Evolutionary conservation across 1,140 invertebrate genomes (phyloP).

Genomic region (Amphibalanus amphitrite): DNA sequence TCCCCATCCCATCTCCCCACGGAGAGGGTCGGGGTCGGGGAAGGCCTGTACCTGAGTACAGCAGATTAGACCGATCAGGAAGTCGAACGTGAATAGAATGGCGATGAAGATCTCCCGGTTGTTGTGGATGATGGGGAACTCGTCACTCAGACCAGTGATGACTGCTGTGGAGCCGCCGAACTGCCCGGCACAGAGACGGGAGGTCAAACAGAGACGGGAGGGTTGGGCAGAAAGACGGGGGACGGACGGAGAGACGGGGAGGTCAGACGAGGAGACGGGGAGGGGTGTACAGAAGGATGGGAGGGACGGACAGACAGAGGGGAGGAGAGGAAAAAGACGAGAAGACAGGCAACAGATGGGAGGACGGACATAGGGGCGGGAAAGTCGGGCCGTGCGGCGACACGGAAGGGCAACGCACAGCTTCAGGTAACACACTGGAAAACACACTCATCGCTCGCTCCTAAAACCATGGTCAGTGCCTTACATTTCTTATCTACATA

Average conservation of each 20-base stretch:
- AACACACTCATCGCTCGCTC: no score
- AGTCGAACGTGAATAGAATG: conserved; percentile 67
- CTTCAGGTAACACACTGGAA: no score
- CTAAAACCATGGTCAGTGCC: no score
- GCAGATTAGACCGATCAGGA: conserved; percentile 77
- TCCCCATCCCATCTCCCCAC: background rate
- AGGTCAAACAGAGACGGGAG: no score
- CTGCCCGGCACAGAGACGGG: conserved; percentile 36
- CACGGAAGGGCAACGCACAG: no score
- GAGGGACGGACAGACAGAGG: background rate
- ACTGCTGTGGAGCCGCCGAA: conserved; percentile 98
- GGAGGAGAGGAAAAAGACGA: background rate
- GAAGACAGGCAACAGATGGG: no score
- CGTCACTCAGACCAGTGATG: conserved; percentile 89
- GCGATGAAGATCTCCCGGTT: conserved; percentile 91
- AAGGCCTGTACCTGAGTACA: conserved; percentile 55
- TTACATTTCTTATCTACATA: no score
- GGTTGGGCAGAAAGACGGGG: no score
- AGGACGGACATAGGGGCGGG: no score
- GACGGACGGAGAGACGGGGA: no score
- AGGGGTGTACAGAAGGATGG: background rate
- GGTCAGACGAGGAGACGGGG: conserved; percentile 12
- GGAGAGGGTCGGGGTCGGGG: background rate
- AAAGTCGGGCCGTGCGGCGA: no score
- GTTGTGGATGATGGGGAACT: conserved; percentile 75